Base-by-base conservation (phyloP, 1,140 invertebrate genomes). In the Saccostrea cuccullata region DNA sequence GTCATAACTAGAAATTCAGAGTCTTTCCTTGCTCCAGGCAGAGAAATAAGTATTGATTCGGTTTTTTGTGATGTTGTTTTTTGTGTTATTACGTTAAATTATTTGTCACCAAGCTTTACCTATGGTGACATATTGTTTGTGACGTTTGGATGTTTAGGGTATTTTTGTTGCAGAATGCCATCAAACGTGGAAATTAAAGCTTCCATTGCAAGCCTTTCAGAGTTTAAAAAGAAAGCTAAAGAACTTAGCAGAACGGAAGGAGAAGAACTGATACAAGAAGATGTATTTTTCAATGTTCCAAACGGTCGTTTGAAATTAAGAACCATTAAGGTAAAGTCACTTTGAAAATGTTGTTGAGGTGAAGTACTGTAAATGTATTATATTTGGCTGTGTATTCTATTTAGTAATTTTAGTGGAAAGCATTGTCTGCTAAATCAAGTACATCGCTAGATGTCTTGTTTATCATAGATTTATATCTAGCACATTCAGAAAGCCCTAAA, bases 271-370 rank as follows among this genome's bases (percentile, higher is more conserved):
- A 93, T 96, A 55, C 98, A 98, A 93, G 96, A 96, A 89, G 98
- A 99, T 95, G 97, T 96, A 6, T 96, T 96, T 94, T 98, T 97
- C 92, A 96, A 96, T 89, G 96, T 96, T 5, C 95, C 95, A 6
- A 94, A 96, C 47, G 97, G 97, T 6, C 96, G 98, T 86, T 94
- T 99, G 9, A 99, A 98, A 94, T 94, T 99, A 85, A 95, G 93
- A 85, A 89, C 92, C 55, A 73, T 89, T 23, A 85, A 93, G 91
- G 92, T 92, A 88, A 47, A n/a, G 26, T n/a, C 17, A 12, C 13
- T 70, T 36, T 9, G 15, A n/a, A n/a, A n/a, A n/a, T n/a, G n/a
- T n/a, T n/a, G n/a, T n/a, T n/a, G n/a, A n/a, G n/a, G n/a, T n/a
- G n/a, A n/a, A n/a, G n/a, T n/a, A n/a, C n/a, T n/a, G n/a, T n/a